Evolutionary conservation across 2,888 invertebrate genomes (phyloP).

Genomic region (Gnatocerus cornutus): DNA sequence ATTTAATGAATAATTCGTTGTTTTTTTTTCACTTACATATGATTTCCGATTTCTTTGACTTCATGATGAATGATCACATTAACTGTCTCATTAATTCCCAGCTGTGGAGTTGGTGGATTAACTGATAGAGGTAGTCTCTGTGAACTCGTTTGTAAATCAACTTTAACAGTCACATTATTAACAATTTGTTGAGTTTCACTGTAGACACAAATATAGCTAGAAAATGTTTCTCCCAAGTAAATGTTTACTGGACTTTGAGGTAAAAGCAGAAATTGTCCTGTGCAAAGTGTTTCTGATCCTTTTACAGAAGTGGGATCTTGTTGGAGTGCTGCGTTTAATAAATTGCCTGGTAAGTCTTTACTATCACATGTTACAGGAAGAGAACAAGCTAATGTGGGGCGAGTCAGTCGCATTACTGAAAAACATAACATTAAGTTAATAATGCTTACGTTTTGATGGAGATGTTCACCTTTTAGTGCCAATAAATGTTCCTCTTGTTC

Average conservation of each 20-base stretch:
- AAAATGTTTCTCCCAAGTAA: constrained; percentile 98
- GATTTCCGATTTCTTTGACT: constrained; percentile 99
- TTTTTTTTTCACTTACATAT: constrained; percentile 80
- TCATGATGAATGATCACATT: constrained; percentile 98
- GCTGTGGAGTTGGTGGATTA: constrained; percentile 75
- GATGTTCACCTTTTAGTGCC: constrained; percentile 65
- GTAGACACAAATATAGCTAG: constrained; percentile 97
- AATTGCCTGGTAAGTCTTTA: constrained; percentile 88
- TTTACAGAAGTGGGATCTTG: constrained; percentile 89
- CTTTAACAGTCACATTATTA: constrained; percentile 88
- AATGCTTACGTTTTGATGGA: constrained; percentile 63
- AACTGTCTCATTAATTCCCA: constrained; percentile 87
- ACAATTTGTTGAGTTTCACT: constrained; percentile 93
- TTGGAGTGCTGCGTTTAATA: constrained; percentile 84
- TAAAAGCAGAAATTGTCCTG: constrained; percentile 91
- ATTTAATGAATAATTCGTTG: constrained; percentile 3
- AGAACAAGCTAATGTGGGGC: constrained; percentile 90
- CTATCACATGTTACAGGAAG: constrained; percentile 88
- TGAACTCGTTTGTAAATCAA: constrained; percentile 94
- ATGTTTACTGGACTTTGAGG: constrained; percentile 99
- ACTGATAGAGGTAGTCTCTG: constrained; percentile 89
- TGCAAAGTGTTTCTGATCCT: constrained; percentile 86
- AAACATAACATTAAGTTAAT: constrained; percentile 29
- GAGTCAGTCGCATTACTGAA: constrained; percentile 93
- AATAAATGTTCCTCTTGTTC: constrained; percentile 66